Evolutionary conservation across 1,140 invertebrate species (phyloP).

Genomic region (Cotesia vestalis): DNA sequence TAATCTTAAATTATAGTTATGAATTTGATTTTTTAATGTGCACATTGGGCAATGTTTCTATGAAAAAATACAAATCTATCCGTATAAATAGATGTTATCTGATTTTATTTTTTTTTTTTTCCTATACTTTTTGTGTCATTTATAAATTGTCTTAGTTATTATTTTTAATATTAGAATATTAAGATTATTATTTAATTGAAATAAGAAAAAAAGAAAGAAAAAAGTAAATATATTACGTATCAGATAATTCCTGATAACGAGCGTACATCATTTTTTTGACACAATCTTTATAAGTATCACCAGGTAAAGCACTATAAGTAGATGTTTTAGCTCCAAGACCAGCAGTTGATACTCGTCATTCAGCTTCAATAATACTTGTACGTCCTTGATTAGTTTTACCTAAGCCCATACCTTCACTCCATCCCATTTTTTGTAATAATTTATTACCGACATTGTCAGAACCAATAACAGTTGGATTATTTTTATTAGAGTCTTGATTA

Average conservation of each 20-base stretch:
- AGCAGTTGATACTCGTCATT: constrained; percentile 73
- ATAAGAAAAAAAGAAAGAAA: constrained; percentile 21
- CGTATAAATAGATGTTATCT: neutral
- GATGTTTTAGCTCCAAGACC: constrained; percentile 80
- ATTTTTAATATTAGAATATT: too few relatives aligned
- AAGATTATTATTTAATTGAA: neutral
- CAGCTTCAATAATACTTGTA: constrained; percentile 87
- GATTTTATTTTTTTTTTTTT: too few relatives aligned
- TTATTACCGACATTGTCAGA: constrained; percentile 91
- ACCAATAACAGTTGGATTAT: constrained; percentile 75
- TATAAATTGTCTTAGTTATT: too few relatives aligned
- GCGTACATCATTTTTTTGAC: constrained; percentile 92
- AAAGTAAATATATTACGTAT: constrained; percentile 56
- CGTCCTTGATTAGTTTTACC: constrained; percentile 94
- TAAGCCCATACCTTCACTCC: constrained; percentile 94
- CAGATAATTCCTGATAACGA: constrained; percentile 80
- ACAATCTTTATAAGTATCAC: constrained; percentile 89
- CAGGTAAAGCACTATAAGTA: constrained; percentile 78
- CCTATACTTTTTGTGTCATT: too few relatives aligned
- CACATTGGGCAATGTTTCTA: constrained; percentile 34
- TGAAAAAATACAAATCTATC: constrained; percentile 17
- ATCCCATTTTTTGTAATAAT: constrained; percentile 98
- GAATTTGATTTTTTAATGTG: neutral
- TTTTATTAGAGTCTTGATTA: constrained; percentile 69
- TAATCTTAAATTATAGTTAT: neutral